These are phyloP conservation scores for Trichopoda pennipes DNA, from an alignment of 2,888 invertebrate genomes.

Conservation along the genomic window DNA sequence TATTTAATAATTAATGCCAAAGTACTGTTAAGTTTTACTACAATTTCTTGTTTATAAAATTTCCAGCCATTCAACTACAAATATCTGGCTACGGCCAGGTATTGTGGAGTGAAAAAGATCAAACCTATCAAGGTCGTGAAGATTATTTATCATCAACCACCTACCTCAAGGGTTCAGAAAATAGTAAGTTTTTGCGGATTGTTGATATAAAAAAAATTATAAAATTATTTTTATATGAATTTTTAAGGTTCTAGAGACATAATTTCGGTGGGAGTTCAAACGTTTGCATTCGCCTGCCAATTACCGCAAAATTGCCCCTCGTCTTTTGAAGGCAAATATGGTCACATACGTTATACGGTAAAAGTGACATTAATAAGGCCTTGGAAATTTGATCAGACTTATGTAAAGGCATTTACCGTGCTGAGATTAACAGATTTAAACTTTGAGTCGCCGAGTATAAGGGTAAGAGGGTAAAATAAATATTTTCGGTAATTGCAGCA, in stretches of 20 bases:
- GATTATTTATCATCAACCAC: slow-evolving; percentile 81
- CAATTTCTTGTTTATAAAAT: background rate
- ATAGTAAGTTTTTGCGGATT: slow-evolving; percentile 76
- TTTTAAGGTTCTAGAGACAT: slow-evolving; percentile 67
- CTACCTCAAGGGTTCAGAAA: slow-evolving; percentile 81
- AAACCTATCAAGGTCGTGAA: slow-evolving; percentile 73
- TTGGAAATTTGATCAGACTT: slow-evolving; percentile 91
- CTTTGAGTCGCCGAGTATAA: slow-evolving; percentile 81
- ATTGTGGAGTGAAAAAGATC: slow-evolving; percentile 73
- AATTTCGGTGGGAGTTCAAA: slow-evolving; percentile 80
- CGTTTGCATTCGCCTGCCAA: slow-evolving; percentile 81
- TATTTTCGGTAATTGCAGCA: background rate
- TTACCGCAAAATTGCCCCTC: slow-evolving; percentile 85
- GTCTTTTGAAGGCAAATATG: slow-evolving; percentile 88
- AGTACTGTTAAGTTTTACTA: no score
- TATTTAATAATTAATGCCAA: no score
- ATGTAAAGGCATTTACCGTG: slow-evolving; percentile 89
- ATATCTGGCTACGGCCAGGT: slow-evolving; percentile 75
- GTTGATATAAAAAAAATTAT: background rate
- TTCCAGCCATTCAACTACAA: slow-evolving; percentile 72
- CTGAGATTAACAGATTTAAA: slow-evolving; percentile 90
- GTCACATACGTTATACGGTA: slow-evolving; percentile 88
- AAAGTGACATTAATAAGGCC: slow-evolving; percentile 90
- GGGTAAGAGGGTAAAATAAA: slow-evolving; percentile 62
- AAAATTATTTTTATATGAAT: no score